Percentiles rank a stretch among this genome's conserved stretches.
Conservation (phyloP, 2,888 invertebrate genomes). For the Branchellion lobata region DNA sequence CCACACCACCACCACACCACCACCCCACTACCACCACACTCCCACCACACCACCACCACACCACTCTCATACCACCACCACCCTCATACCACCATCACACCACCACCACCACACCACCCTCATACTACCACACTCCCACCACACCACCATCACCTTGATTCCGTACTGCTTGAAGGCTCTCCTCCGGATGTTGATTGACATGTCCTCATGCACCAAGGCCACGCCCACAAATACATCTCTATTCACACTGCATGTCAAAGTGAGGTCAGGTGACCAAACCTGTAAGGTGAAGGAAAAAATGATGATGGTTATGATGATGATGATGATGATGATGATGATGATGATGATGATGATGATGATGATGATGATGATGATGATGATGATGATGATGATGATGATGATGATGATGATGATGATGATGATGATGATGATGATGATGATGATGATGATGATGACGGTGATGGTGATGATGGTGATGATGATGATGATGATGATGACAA, state of each 20-base stretch:
- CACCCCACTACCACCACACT: too few relatives aligned
- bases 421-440: constrained; percentile 32
- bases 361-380: constrained; percentile 35
- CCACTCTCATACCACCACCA: too few relatives aligned
- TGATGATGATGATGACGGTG: constrained; percentile 7
- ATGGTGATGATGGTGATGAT: constrained; percentile 2
- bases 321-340: constrained; percentile 41
- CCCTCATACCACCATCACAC: too few relatives aligned
- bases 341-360: constrained; percentile 41
- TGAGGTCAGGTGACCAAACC: constrained; percentile 73
- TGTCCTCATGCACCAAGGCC: constrained; percentile 66
- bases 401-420: constrained; percentile 32
- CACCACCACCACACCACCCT: neutral
- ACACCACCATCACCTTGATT: constrained; percentile 68
- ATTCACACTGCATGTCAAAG: constrained; percentile 72
- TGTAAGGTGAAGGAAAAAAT: too few relatives aligned
- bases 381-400: neutral
- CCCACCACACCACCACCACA: too few relatives aligned
- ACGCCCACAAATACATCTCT: constrained; percentile 69
- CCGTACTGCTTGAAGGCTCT: constrained; percentile 77
- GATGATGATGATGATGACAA: neutral
- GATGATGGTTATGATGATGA: constrained; percentile 41
- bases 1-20: too few relatives aligned
- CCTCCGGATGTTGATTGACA: constrained; percentile 73
- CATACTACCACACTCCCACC: neutral